phyloP scores from a whole-genome alignment of 2,113 vertebrate species.

The Ctenomys sociabilis region DNA sequence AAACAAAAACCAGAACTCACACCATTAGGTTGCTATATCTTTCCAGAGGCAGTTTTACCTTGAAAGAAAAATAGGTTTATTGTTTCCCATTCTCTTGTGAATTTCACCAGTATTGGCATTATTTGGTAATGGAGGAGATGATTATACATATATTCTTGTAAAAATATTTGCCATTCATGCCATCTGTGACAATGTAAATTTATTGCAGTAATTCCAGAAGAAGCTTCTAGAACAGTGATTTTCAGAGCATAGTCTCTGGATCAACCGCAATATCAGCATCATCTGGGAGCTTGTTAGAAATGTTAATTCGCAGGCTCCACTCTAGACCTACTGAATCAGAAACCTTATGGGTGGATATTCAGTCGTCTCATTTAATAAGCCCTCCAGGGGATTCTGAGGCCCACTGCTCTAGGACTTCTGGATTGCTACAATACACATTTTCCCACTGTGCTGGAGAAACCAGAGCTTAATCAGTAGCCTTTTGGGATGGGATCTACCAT shows the following conservation, averaged over 20 bases:
- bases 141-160: conserved; percentile 1
- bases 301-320: not conserved
- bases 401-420: not conserved
- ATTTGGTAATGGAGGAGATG: not conserved
- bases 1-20: conserved; percentile 44
- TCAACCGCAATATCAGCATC: not conserved
- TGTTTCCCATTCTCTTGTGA: not conserved
- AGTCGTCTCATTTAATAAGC: not conserved
- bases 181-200: conserved; percentile 19
- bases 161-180: conserved; percentile 32
- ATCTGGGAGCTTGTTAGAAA: conserved; percentile 8
- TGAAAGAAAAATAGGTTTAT: conserved; percentile 40
- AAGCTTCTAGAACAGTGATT: conserved; percentile 21
- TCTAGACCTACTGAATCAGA: conserved; percentile 1
- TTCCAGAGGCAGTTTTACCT: conserved; percentile 57
- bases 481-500: not conserved
- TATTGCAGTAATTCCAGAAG: conserved; percentile 38
- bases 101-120: conserved; percentile 42
- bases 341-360: not conserved
- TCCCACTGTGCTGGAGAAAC: not conserved
- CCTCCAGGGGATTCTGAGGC: conserved; percentile 2
- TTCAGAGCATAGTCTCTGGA: conserved; percentile 20
- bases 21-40: conserved; percentile 54
- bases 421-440: not conserved
- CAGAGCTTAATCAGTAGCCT: not conserved